These are phyloP conservation scores for Aspidiotus rigidus DNA, from an alignment of 2,888 invertebrate genomes.

Conservation along the genomic window DNA sequence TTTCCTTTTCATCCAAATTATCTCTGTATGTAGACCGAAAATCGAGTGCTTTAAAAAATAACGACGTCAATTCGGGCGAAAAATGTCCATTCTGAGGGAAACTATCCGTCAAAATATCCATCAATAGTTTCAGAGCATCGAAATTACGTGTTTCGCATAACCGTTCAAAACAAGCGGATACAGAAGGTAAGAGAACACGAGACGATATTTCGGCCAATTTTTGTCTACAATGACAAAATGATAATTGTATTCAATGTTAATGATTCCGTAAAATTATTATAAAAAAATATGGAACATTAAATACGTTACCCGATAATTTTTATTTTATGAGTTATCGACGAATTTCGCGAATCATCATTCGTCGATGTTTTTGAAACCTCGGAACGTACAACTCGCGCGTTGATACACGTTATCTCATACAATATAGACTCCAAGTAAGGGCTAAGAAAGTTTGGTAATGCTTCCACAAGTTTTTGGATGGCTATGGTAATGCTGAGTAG, in stretches of 20 bases:
- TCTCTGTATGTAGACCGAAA: conserved; percentile 47
- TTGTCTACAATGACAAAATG: conserved; percentile 42
- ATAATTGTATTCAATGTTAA: too few species aligned
- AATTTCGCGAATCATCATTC: conserved; percentile 6
- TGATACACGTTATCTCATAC: conserved; percentile 8
- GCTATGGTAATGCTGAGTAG: conserved; percentile 60
- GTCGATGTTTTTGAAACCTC: conserved; percentile 4
- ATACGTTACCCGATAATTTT: conserved; percentile 39
- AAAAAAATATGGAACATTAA: not conserved
- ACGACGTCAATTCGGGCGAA: conserved; percentile 49
- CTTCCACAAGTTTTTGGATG: conserved; percentile 70
- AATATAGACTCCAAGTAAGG: conserved; percentile 44
- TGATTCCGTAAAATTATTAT: conserved; percentile 3
- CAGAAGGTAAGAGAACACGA: conserved; percentile 66
- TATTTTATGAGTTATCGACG: conserved; percentile 38
- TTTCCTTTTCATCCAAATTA: conserved; percentile 3
- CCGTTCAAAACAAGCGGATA: conserved; percentile 55
- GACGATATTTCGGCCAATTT: conserved; percentile 63
- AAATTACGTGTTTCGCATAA: conserved; percentile 54
- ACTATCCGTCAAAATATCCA: conserved; percentile 66
- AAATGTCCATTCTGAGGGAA: conserved; percentile 46
- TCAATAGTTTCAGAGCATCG: conserved; percentile 57
- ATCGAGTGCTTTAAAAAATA: conserved; percentile 65
- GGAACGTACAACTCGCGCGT: not conserved
- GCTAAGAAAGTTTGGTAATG: conserved; percentile 71